phyloP scores from a whole-genome alignment of 1,140 invertebrate species.

The Nasonia giraulti region DNA sequence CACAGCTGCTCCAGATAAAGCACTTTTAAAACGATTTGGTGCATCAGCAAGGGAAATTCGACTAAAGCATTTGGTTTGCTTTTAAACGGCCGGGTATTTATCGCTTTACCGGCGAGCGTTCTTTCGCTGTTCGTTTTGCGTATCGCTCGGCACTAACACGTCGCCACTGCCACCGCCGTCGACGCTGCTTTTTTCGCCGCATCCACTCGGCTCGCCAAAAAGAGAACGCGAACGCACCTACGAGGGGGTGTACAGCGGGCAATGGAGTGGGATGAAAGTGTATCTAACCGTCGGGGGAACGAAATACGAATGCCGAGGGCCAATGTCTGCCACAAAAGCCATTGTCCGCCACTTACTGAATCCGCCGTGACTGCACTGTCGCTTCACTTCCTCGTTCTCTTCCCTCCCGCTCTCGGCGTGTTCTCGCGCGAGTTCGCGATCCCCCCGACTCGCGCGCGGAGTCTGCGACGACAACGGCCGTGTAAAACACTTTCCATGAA shows the following conservation, averaged over 20 bases:
- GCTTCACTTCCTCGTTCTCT: slow-evolving; percentile 54
- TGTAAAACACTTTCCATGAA: slow-evolving; percentile 72
- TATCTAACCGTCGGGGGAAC: slow-evolving; percentile 62
- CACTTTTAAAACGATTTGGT: slow-evolving; percentile 53
- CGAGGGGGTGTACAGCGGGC: slow-evolving; percentile 40
- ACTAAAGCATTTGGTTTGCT: slow-evolving; percentile 52
- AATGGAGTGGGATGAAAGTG: slow-evolving; percentile 62
- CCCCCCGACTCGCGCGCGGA: neutral
- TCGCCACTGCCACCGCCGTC: neutral
- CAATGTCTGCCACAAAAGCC: slow-evolving; percentile 72
- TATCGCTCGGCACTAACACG: slow-evolving; percentile 42
- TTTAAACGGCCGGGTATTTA: slow-evolving; percentile 51
- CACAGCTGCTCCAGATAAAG: slow-evolving; percentile 22
- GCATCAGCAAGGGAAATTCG: slow-evolving; percentile 48
- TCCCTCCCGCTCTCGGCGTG: slow-evolving; percentile 47
- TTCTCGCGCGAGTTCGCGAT: slow-evolving; percentile 42
- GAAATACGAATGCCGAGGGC: slow-evolving; percentile 67
- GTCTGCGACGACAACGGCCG: slow-evolving; percentile 52
- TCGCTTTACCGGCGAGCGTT: slow-evolving; percentile 42
- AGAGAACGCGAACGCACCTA: neutral
- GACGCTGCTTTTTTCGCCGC: slow-evolving; percentile 10
- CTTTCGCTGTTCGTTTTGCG: slow-evolving; percentile 34
- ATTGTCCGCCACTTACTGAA: slow-evolving; percentile 74
- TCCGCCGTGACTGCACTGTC: slow-evolving; percentile 64
- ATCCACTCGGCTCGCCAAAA: slow-evolving; percentile 23